phyloP scores from a whole-genome alignment of 2,113 vertebrate genomes.

The Zosterops hypoxanthus region DNA sequence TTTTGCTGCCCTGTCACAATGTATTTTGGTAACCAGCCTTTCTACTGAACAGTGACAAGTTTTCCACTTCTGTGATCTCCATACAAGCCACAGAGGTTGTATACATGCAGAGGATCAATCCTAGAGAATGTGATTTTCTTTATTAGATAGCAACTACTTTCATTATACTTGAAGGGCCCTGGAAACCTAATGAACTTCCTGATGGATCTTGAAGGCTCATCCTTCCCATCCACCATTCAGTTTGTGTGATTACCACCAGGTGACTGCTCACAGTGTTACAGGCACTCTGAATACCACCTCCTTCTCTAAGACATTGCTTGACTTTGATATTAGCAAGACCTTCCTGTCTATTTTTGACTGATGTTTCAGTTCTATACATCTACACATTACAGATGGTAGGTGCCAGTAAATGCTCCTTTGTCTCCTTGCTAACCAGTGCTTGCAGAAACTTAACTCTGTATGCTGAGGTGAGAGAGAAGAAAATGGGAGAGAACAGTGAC shows the following conservation, averaged over 20 bases:
- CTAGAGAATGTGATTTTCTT: not conserved
- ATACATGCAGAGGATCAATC: not conserved
- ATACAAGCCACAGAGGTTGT: not conserved
- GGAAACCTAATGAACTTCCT: not conserved
- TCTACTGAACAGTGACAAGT: not conserved
- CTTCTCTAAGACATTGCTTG: not conserved
- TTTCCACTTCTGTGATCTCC: not conserved
- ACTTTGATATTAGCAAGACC: not conserved
- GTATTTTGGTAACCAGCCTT: not conserved
- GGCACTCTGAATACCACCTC: not conserved
- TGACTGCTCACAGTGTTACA: not conserved
- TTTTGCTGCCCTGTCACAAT: not conserved
- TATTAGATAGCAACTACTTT: not conserved
- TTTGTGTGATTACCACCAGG: not conserved
- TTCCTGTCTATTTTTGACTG: not conserved
- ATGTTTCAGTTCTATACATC: not conserved
- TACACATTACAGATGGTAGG: not conserved
- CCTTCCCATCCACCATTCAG: not conserved
- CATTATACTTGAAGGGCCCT: not conserved
- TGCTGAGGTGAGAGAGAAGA: not conserved
- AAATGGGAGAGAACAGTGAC: not conserved
- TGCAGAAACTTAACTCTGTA: not conserved
- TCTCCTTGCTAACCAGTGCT: not conserved
- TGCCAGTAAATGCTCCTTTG: not conserved
- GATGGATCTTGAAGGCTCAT: not conserved